A percentile compares a stretch with the other conserved stretches of the same genome.
Conservation (phyloP, 2,113 vertebrate genomes). For the Labeo catla region DNA sequence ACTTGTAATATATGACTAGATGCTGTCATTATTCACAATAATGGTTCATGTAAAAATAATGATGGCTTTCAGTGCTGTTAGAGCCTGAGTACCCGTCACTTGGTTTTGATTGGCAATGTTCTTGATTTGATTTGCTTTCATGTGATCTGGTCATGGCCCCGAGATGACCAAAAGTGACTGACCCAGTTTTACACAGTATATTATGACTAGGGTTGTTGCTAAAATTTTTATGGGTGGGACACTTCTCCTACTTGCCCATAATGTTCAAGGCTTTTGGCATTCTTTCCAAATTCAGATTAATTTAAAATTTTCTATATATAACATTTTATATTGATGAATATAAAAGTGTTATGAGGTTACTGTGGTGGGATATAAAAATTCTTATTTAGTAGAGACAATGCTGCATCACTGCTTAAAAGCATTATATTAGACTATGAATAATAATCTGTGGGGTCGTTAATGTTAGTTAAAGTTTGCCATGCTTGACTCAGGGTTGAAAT, state of each 20-base stretch:
- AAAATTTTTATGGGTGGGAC: background rate
- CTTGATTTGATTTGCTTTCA: slow-evolving; percentile 4
- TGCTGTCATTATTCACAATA: background rate
- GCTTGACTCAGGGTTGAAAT: no score
- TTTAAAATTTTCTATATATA: no score
- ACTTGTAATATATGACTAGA: background rate
- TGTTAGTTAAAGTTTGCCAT: no score
- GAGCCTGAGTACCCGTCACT: background rate
- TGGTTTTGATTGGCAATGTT: background rate
- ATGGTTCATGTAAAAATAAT: background rate
- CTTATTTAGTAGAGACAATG: background rate
- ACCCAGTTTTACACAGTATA: slow-evolving; percentile 11
- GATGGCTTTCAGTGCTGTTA: background rate
- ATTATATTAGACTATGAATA: no score
- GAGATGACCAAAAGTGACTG: slow-evolving; percentile 5
- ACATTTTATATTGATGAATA: no score
- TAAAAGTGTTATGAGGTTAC: background rate
- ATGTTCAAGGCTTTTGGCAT: background rate
- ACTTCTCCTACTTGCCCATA: background rate
- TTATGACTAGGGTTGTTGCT: background rate
- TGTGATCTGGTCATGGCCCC: background rate
- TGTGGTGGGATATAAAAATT: background rate
- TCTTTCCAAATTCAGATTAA: background rate
- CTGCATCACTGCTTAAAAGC: background rate
- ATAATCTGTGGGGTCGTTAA: no score